These are phyloP conservation scores for Coptotermes formosanus DNA, from an alignment of 1,140 invertebrate species.

Conservation along the genomic window DNA sequence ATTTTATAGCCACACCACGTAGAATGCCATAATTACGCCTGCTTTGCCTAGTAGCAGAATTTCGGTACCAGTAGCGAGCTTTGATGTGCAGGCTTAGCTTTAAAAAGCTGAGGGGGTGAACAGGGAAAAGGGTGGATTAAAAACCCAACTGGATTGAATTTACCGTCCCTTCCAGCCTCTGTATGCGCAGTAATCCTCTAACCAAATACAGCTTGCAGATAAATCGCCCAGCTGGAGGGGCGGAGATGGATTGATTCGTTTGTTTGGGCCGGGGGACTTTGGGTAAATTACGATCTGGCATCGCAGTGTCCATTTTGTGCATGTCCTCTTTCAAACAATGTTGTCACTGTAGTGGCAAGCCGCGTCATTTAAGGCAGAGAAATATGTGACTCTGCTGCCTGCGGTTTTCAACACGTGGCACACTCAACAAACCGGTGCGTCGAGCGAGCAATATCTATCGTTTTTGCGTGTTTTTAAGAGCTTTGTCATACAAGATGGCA, in stretches of 20 bases:
- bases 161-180: not conserved
- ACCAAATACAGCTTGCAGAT: slow-evolving; percentile 10
- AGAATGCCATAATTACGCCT: not conserved
- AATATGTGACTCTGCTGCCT: no score
- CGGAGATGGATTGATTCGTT: not conserved
- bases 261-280: not conserved
- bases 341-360: not conserved
- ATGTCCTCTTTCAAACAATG: not conserved
- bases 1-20: no score
- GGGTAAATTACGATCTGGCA: not conserved
- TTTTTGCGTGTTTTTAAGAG: no score
- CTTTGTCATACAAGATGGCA: no score
- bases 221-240: not conserved
- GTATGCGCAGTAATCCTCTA: not conserved
- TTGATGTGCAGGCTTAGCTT: not conserved
- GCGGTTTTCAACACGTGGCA: no score
- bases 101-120: no score
- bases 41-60: not conserved
- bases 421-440: no score
- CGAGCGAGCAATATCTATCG: no score
- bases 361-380: no score
- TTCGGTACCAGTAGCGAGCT: not conserved
- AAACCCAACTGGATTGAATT: slow-evolving; percentile 18
- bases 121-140: not conserved
- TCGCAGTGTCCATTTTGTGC: not conserved